These are phyloP conservation scores for Cordilura impudica DNA, from an alignment of 2,888 invertebrate species.

Conservation along the genomic window DNA sequence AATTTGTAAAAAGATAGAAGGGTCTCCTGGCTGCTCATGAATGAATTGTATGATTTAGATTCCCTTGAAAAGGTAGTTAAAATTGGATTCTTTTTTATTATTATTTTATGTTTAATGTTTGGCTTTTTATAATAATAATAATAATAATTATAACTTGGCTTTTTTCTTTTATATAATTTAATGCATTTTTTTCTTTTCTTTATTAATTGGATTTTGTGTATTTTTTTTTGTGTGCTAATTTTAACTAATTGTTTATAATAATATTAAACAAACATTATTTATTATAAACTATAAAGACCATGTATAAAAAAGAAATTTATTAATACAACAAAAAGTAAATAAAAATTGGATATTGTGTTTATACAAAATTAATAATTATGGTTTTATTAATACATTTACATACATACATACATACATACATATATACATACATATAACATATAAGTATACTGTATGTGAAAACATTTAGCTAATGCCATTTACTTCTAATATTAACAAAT, in stretches of 20 bases:
- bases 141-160: slow-evolving; percentile 44
- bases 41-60: background rate
- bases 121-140: slow-evolving; percentile 34
- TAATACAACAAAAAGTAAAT: slow-evolving; percentile 9
- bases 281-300: slow-evolving; percentile 30
- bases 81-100: slow-evolving; percentile 32
- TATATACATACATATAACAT: too few species aligned
- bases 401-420: too few species aligned
- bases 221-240: slow-evolving; percentile 31
- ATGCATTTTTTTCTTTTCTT: slow-evolving; percentile 14
- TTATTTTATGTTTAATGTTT: slow-evolving; percentile 12
- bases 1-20: background rate
- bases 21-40: slow-evolving; percentile 20
- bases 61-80: slow-evolving; percentile 46
- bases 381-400: background rate
- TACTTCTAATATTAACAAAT: background rate
- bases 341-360: background rate
- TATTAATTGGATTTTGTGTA: background rate
- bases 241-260: slow-evolving; percentile 44
- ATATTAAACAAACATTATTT: background rate
- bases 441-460: background rate
- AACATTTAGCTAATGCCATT: background rate
- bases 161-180: background rate
- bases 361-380: slow-evolving; percentile 11
- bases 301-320: slow-evolving; percentile 18